Evolutionary conservation across 2,113 vertebrate genomes (phyloP).

Genomic region (Noturus placidus): DNA sequence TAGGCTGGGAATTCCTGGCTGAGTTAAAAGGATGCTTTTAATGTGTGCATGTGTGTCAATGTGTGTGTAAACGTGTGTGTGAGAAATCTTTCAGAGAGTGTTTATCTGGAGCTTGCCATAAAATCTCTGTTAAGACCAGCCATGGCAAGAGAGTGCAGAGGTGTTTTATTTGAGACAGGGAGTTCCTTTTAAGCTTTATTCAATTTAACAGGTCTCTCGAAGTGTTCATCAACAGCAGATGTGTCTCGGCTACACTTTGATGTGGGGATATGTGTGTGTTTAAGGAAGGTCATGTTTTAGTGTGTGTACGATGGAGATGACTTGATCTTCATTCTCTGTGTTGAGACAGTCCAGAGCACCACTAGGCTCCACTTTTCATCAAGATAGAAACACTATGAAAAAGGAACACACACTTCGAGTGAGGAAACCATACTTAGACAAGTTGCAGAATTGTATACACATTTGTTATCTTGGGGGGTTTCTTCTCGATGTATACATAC

Average conservation of each 20-base stretch:
- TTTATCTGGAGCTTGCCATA: slow-evolving; percentile 15
- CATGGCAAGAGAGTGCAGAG: slow-evolving; percentile 19
- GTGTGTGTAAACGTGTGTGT: slow-evolving; percentile 5
- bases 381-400: slow-evolving; percentile 35
- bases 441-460: neutral
- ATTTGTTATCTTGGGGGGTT: neutral
- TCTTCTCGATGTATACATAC: neutral
- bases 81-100: slow-evolving; percentile 13
- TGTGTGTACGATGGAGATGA: slow-evolving; percentile 25
- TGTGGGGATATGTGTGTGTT: slow-evolving; percentile 37
- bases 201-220: slow-evolving; percentile 47
- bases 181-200: slow-evolving; percentile 54
- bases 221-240: slow-evolving; percentile 52
- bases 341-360: slow-evolving; percentile 44
- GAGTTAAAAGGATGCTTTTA: slow-evolving; percentile 39
- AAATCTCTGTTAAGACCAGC: slow-evolving; percentile 45
- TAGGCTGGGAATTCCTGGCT: slow-evolving; percentile 34
- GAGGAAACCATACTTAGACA: neutral
- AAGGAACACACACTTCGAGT: slow-evolving; percentile 26
- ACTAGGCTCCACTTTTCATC: slow-evolving; percentile 13
- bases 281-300: slow-evolving; percentile 27
- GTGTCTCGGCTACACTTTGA: slow-evolving; percentile 22
- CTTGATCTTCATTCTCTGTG: slow-evolving; percentile 27
- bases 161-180: slow-evolving; percentile 47
- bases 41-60: slow-evolving; percentile 11